Conservation (phyloP, 1,140 invertebrate genomes). For the Procambarus clarkii region DNA sequence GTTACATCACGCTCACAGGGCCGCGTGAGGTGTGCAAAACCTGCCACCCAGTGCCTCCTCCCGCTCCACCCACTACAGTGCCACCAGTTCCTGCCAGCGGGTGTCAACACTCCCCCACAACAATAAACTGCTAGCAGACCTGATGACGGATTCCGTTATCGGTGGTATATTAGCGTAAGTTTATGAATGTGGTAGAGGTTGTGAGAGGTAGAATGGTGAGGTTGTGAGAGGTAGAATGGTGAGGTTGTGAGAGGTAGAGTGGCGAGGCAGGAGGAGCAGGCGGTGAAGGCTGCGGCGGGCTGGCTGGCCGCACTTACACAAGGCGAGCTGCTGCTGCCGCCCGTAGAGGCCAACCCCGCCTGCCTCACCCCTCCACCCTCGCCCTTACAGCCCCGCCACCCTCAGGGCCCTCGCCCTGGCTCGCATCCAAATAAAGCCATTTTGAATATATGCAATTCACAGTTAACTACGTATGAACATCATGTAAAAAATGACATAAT, state of each 20-base stretch:
- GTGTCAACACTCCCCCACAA: background rate
- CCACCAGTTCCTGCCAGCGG: background rate
- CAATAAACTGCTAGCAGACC: too few relatives aligned
- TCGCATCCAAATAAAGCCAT: conserved; percentile 54
- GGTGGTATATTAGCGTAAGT: too few relatives aligned
- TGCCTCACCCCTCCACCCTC: conserved; percentile 34
- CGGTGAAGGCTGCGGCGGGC: conserved; percentile 40
- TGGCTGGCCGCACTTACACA: conserved; percentile 52
- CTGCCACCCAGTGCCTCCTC: conserved; percentile 2
- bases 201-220: background rate
- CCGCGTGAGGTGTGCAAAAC: conserved; percentile 45
- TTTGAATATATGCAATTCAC: conserved; percentile 57
- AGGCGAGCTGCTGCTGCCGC: conserved; percentile 33
- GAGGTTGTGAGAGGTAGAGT: background rate
- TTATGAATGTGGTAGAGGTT: too few relatives aligned
- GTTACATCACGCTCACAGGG: conserved; percentile 53
- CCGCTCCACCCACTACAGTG: conserved; percentile 24
- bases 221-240: background rate
- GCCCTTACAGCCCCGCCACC: conserved; percentile 30
- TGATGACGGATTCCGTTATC: too few relatives aligned
- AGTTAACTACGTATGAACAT: conserved; percentile 33
- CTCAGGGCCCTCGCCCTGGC: conserved; percentile 44
- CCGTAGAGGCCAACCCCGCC: conserved; percentile 32
- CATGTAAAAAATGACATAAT: background rate
- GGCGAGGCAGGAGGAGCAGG: background rate